Evolutionary conservation across 2,797 vertebrate species (phyloP).

Genomic region (Chrosomus eos): DNA sequence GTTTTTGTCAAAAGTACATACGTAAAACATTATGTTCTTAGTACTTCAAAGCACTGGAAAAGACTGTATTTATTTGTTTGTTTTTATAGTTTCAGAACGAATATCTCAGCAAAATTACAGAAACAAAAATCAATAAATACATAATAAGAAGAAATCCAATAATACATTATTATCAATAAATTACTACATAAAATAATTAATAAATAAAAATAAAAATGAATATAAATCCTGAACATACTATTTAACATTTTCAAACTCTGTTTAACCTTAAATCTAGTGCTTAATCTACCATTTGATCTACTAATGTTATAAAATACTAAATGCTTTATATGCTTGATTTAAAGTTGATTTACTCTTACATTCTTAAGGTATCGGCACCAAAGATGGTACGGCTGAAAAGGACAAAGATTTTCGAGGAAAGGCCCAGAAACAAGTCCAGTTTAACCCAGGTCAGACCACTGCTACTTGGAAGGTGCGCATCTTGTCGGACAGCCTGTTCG

Average conservation of each 20-base stretch:
- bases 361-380: conserved; percentile 79
- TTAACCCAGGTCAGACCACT: conserved; percentile 83
- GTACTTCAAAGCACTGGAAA: neutral
- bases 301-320: neutral
- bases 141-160: neutral
- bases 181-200: neutral
- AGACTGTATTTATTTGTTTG: neutral
- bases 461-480: conserved; percentile 82
- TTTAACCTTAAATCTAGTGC: neutral
- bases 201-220: neutral
- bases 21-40: neutral
- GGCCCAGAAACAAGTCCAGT: conserved; percentile 86
- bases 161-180: neutral
- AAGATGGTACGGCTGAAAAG: conserved; percentile 80
- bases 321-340: neutral
- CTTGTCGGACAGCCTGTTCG: conserved; percentile 76
- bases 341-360: neutral
- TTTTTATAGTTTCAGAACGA: neutral
- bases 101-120: neutral
- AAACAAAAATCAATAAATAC: neutral
- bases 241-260: neutral
- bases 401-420: conserved; percentile 85
- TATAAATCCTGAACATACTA: neutral
- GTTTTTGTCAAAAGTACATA: neutral
- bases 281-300: neutral